Evolutionary conservation across 2,888 invertebrate genomes (phyloP), one percentile per base, ranked within the genome.

Genomic region (Hirtodrosophila cameraria): DNA sequence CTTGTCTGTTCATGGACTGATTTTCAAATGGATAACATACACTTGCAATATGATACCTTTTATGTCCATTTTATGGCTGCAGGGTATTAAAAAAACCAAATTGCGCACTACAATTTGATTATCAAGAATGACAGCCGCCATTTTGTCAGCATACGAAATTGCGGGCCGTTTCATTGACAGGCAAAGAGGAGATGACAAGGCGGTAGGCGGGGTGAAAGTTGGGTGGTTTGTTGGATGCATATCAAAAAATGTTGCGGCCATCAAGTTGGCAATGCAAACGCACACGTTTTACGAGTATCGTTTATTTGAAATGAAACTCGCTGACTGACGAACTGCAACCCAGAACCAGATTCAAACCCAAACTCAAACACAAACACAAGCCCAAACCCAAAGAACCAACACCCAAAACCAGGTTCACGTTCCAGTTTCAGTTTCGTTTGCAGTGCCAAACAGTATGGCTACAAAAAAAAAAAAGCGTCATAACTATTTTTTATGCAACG

Each of bases 401-500:
- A 20, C 15, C 38, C 42, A 30, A 36, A 15, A 38, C 15, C 15
- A 25, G 16, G 33, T 31, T 30, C 13, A 30, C n/a, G 55, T 49
- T 39, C 20, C 59, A 35, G 28, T 45, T 46, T 30, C 63, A 23
- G 36, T 52, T 52, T 45, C 18, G 4, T 27, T 20, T 33, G 13
- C 46, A 16, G 25, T 16, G 4, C 27, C 27, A 30, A 27, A 50
- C 35, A 50, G 54, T 28, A 20, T 45, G 39, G 15, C 30, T 16
- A 28, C 43, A 25, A 65, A 65, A 60, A 69, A 55, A 65, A 52
- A 55, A 36, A 57, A 49, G 46, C 50, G 53, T 69, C 72, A 62
- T 75, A 75, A 80, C 84, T 64, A 81, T 64, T 81, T 80, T 84
- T 80, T 84, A 76, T 81, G 79, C 60, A 81, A 66, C 82, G 58